Conservation (phyloP, 2,797 vertebrate species). For the Brachymystax lenok region DNA sequence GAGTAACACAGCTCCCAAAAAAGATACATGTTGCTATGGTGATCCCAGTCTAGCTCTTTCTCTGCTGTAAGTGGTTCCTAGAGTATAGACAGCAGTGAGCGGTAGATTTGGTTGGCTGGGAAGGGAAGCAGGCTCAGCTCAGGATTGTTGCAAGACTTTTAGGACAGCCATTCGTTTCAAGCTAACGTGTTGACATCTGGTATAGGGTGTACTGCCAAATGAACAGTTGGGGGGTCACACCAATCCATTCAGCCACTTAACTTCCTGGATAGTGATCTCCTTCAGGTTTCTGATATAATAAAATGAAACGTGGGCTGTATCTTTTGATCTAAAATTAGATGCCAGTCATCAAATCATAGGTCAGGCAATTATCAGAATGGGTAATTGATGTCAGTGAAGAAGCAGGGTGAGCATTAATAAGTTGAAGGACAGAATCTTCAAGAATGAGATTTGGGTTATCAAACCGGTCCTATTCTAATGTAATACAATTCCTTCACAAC, state of each 20-base stretch:
- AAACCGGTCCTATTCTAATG: too few species aligned
- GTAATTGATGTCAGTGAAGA: background rate
- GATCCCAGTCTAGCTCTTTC: constrained; percentile 5
- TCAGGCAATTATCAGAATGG: background rate
- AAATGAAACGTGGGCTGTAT: background rate
- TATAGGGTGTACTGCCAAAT: background rate
- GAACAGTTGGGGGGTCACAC: background rate
- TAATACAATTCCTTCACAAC: too few species aligned
- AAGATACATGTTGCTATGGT: constrained; percentile 34
- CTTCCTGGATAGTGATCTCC: background rate
- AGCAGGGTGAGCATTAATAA: background rate
- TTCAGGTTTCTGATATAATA: background rate
- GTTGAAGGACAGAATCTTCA: background rate
- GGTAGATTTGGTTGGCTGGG: background rate
- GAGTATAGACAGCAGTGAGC: background rate
- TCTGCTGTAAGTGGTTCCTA: background rate
- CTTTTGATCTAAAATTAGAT: background rate
- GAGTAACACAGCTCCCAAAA: constrained; percentile 17
- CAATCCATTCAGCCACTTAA: background rate
- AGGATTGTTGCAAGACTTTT: background rate
- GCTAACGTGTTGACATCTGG: background rate
- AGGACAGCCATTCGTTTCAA: background rate
- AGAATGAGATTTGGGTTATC: too few species aligned
- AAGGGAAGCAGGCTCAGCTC: background rate
- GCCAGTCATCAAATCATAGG: background rate